A percentile compares a stretch with the other conserved stretches of the same genome.
These are phyloP conservation scores for Hetaerina americana DNA, from an alignment of 1,140 invertebrate species.

Conservation along the genomic window DNA sequence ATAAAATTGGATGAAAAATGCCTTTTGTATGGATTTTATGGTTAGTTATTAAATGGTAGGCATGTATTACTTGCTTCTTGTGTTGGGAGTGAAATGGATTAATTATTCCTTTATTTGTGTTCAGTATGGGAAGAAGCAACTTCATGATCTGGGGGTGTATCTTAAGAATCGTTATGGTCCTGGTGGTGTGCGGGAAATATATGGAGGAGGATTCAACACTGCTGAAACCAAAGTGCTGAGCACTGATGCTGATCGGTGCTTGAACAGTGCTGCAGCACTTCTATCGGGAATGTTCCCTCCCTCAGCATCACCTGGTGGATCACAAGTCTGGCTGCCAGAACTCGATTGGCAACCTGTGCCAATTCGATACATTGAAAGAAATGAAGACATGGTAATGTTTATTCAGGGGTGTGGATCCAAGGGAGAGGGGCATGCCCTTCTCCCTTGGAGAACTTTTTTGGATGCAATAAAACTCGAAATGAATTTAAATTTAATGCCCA, in stretches of 20 bases:
- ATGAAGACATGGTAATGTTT: constrained; percentile 59
- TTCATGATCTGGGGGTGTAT: constrained; percentile 62
- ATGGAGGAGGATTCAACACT: constrained; percentile 40
- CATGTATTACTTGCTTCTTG: no score
- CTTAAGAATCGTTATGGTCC: constrained; percentile 49
- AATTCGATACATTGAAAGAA: constrained; percentile 54
- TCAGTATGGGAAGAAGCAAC: constrained; percentile 62
- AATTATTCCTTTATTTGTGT: constrained; percentile 17
- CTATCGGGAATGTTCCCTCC: constrained; percentile 75
- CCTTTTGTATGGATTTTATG: no score
- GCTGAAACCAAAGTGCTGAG: constrained; percentile 56
- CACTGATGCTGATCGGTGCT: constrained; percentile 65
- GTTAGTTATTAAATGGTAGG: no score
- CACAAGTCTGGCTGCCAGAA: constrained; percentile 55
- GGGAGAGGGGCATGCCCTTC: no score
- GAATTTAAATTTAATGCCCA: no score
- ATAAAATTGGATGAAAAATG: no score
- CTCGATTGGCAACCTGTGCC: constrained; percentile 80
- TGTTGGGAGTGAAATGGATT: not conserved
- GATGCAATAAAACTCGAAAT: no score
- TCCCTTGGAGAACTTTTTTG: no score
- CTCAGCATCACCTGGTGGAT: constrained; percentile 21
- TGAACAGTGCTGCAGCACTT: constrained; percentile 73
- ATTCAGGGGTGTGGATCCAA: no score
- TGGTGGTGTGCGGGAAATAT: constrained; percentile 35